Conservation (phyloP, 1,140 invertebrate genomes). For the Mesaphorura yosii region DNA sequence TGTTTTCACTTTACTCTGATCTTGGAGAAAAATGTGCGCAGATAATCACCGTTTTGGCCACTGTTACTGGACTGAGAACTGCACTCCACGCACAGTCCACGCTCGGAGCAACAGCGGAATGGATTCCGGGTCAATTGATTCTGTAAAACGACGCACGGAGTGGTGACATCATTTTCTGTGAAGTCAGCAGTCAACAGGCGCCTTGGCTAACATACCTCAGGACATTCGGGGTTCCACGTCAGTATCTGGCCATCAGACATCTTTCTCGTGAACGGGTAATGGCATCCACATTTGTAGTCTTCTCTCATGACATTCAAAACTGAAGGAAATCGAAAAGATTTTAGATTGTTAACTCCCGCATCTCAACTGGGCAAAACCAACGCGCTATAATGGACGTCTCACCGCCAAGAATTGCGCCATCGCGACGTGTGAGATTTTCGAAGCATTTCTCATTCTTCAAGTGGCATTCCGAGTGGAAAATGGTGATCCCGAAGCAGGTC, state of each 20-base stretch:
- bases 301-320: constrained; percentile 22
- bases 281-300: constrained; percentile 26
- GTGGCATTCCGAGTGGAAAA: constrained; percentile 11
- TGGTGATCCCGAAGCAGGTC: constrained; percentile 24
- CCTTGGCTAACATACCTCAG: constrained; percentile 13
- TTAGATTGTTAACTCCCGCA: too few relatives aligned
- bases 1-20: too few relatives aligned
- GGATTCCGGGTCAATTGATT: constrained; percentile 16
- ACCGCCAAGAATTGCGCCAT: constrained; percentile 17
- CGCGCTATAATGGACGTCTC: not conserved
- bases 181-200: not conserved
- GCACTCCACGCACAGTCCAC: constrained; percentile 16
- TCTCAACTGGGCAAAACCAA: too few relatives aligned
- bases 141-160: constrained; percentile 4
- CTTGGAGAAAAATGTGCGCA: too few relatives aligned
- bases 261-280: constrained; percentile 20
- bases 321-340: not conserved
- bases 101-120: constrained; percentile 20
- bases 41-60: too few relatives aligned
- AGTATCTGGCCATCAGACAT: constrained; percentile 4
- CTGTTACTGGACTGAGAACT: too few relatives aligned
- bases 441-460: constrained; percentile 28
- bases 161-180: not conserved
- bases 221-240: constrained; percentile 21
- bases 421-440: constrained; percentile 6